Conservation (phyloP, 2,113 vertebrate genomes). For the Gadus macrocephalus region DNA sequence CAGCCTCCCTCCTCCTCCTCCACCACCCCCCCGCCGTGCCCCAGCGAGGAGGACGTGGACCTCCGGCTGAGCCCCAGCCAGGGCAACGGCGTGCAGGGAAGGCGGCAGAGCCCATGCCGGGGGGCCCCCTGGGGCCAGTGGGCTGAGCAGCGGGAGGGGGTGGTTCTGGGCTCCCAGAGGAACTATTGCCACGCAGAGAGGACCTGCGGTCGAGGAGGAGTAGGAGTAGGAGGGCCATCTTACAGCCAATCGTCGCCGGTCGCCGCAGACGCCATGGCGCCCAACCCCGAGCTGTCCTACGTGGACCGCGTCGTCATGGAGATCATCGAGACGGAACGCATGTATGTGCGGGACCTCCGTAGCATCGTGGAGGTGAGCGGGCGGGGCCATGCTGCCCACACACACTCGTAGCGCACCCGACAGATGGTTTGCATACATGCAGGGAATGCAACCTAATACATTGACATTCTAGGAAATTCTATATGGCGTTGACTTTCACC, state of each 20-base stretch:
- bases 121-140: conserved; percentile 27
- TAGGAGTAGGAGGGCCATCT: conserved; percentile 47
- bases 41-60: conserved; percentile 58
- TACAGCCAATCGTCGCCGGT: conserved; percentile 66
- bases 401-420: neutral
- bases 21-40: conserved; percentile 19
- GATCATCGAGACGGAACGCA: conserved; percentile 92
- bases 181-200: conserved; percentile 72
- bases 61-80: conserved; percentile 68
- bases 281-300: conserved; percentile 82
- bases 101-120: conserved; percentile 36
- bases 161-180: conserved; percentile 40
- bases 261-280: conserved; percentile 53
- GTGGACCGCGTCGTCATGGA: conserved; percentile 92
- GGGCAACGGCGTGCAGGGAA: conserved; percentile 24
- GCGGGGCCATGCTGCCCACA: neutral
- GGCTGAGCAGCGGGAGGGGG: conserved; percentile 25
- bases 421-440: neutral
- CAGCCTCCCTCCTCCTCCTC: conserved; percentile 46
- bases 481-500: no score
- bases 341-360: conserved; percentile 86
- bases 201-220: conserved; percentile 42
- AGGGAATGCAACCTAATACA: no score
- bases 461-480: no score
- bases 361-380: conserved; percentile 90